phyloP scores from a whole-genome alignment of 2,797 vertebrate genomes.

The Dendrocincla fuliginosa region DNA sequence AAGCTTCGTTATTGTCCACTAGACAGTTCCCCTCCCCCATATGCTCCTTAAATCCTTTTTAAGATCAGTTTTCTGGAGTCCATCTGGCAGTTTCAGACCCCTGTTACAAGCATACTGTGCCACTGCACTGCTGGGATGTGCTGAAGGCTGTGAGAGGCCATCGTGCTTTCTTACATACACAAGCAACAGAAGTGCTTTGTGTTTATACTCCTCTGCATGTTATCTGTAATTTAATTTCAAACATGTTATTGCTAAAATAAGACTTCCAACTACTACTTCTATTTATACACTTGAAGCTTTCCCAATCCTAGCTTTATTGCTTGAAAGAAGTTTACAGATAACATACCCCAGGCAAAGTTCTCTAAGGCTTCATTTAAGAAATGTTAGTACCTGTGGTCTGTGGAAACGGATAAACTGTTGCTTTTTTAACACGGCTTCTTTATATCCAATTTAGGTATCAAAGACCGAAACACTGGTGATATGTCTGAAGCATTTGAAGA shows the following conservation, averaged over 20 bases:
- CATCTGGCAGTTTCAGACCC: constrained; percentile 19
- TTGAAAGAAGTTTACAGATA: background rate
- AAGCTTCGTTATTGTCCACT: background rate
- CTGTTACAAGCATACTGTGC: background rate
- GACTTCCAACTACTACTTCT: constrained; percentile 14
- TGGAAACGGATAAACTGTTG: background rate
- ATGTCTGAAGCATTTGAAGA: background rate
- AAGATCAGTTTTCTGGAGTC: constrained; percentile 34
- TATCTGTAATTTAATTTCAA: constrained; percentile 22
- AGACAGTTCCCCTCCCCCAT: background rate
- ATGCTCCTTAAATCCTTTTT: background rate
- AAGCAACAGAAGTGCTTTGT: background rate
- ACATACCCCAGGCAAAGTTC: background rate
- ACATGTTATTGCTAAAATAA: constrained; percentile 12
- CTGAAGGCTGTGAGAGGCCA: background rate
- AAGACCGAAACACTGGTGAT: background rate
- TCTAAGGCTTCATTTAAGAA: background rate
- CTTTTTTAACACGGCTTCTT: background rate
- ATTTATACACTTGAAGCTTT: constrained; percentile 22
- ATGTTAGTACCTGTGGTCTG: background rate
- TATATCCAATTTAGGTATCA: background rate
- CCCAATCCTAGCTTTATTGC: background rate
- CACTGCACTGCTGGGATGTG: background rate
- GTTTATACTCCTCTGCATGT: background rate
- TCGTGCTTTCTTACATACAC: background rate